Conservation (phyloP, 2,797 vertebrate species). For the Dendrocincla tyrannina region DNA sequence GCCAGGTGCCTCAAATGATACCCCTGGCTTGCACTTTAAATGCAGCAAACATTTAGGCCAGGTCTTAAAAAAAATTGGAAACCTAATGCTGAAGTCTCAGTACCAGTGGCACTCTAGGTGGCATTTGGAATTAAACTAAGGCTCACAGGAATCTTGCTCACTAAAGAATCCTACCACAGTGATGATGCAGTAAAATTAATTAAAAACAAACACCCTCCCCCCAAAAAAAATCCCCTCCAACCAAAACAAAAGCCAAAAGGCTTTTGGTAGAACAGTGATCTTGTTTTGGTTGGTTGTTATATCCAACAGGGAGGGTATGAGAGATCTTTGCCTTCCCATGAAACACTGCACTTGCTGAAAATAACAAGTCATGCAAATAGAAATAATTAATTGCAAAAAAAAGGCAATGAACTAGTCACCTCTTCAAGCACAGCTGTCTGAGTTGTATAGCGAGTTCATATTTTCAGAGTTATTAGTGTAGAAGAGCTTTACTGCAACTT, state of each 20-base stretch:
- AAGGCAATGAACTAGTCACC: neutral
- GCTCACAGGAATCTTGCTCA: neutral
- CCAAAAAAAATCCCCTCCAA: neutral
- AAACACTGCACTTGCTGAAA: neutral
- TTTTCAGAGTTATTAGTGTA: neutral
- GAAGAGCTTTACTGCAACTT: neutral
- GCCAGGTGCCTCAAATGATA: neutral
- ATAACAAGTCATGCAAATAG: neutral
- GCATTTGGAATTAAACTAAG: neutral
- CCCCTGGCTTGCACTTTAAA: rapidly evolving
- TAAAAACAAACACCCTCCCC: neutral
- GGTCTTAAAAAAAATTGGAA: neutral
- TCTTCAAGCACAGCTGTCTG: neutral
- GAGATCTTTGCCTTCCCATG: neutral
- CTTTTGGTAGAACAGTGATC: neutral
- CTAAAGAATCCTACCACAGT: neutral
- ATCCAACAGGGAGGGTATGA: neutral
- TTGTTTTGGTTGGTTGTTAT: neutral
- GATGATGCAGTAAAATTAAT: neutral
- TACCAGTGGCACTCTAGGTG: neutral
- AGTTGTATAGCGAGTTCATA: neutral
- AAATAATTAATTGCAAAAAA: neutral
- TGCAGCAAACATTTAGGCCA: neutral
- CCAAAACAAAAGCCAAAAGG: neutral
- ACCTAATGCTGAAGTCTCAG: neutral